Percentiles rank a stretch among this genome's conserved stretches.
Conservation (phyloP, 2,888 invertebrate genomes). For the Eupeodes latifasciatus region DNA sequence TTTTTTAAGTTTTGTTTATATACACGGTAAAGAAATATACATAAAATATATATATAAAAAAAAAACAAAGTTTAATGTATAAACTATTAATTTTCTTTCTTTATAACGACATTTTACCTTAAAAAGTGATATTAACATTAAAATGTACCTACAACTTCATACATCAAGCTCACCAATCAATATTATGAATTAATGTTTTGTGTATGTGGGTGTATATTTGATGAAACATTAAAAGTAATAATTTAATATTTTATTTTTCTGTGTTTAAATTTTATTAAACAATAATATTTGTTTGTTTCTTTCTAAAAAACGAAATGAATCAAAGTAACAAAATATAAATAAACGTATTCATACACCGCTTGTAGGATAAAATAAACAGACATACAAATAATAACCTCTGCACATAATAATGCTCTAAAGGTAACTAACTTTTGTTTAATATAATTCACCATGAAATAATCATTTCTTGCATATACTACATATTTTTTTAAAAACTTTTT, state of each 20-base stretch:
- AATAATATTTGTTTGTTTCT: constrained; percentile 30
- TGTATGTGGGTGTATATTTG: constrained; percentile 56
- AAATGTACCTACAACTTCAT: constrained; percentile 49
- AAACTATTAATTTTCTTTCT: constrained; percentile 64
- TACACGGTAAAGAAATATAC: constrained; percentile 23
- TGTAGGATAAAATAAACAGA: not conserved
- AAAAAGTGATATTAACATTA: constrained; percentile 60
- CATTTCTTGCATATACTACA: constrained; percentile 14
- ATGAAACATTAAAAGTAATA: not conserved
- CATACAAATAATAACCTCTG: constrained; percentile 28
- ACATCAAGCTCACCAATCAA: constrained; percentile 65
- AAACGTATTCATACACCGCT: constrained; percentile 3
- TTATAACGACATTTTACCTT: constrained; percentile 55
- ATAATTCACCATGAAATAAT: constrained; percentile 29
- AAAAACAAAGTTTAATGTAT: constrained; percentile 44
- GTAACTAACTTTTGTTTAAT: constrained; percentile 62
- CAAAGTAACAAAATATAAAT: constrained; percentile 32
- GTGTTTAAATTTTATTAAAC: constrained; percentile 14
- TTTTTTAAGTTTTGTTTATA: constrained; percentile 6
- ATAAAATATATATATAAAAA: not conserved
- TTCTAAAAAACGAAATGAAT: constrained; percentile 29
- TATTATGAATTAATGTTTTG: constrained; percentile 50
- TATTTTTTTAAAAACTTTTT: constrained; percentile 21
- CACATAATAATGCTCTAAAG: constrained; percentile 59
- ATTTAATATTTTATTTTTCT: constrained; percentile 7